Percentiles rank a stretch among this genome's conserved stretches.
Evolutionary conservation across 2,113 vertebrate genomes (phyloP).

Genomic region (Pterophyllum scalare): DNA sequence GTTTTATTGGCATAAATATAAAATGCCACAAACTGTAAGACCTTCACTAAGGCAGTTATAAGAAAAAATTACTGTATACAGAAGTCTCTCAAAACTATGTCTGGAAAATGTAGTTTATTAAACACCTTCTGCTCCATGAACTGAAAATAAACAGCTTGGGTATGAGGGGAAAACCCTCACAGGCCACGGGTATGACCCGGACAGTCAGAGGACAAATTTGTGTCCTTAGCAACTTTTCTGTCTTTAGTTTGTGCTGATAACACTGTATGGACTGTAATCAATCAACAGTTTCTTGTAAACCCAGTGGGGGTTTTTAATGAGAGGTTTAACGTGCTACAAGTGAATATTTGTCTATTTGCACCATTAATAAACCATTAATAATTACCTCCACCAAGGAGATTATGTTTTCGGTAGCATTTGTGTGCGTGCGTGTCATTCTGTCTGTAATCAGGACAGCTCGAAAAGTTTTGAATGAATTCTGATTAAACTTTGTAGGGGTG

Average conservation of each 20-base stretch:
- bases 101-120: background rate
- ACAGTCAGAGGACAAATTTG: background rate
- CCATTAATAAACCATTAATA: background rate
- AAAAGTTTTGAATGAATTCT: too few species aligned
- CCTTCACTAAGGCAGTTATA: too few species aligned
- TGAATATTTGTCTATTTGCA: background rate
- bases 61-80: background rate
- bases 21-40: background rate
- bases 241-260: background rate
- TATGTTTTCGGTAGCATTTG: too few species aligned
- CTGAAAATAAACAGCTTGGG: background rate
- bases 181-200: rapidly evolving
- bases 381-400: too few species aligned
- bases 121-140: background rate
- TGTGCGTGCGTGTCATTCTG: too few species aligned
- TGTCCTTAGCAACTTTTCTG: background rate
- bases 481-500: too few species aligned
- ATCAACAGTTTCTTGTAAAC: background rate
- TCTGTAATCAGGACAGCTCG: too few species aligned
- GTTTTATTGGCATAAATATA: background rate
- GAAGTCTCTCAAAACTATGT: background rate
- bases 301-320: too few species aligned
- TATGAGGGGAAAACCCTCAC: background rate
- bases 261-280: background rate
- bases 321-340: background rate